Percentiles rank a stretch among this genome's conserved stretches.
Evolutionary conservation across 2,797 vertebrate genomes (phyloP).

Genomic region (Neosilurus mollespiculum): DNA sequence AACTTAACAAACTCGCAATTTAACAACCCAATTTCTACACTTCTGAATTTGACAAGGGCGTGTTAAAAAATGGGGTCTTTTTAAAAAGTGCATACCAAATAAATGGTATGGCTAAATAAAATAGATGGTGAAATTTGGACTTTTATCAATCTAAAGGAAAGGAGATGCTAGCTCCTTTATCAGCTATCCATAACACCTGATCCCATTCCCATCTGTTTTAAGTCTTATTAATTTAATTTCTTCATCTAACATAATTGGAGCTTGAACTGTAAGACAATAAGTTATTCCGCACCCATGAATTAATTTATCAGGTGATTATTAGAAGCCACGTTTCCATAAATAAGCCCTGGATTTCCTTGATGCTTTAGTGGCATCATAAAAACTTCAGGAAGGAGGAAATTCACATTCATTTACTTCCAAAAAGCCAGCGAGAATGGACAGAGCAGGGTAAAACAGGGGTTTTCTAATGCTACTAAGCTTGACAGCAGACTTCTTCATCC

Average conservation of each 20-base stretch:
- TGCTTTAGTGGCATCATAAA: neutral
- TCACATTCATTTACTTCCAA: conserved; percentile 42
- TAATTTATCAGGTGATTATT: neutral
- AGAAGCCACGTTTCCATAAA: neutral
- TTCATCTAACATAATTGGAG: conserved; percentile 39
- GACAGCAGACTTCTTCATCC: conserved; percentile 66
- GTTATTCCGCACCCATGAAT: neutral
- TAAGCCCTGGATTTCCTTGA: conserved; percentile 24
- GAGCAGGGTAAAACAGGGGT: conserved; percentile 36
- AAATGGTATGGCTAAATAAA: neutral
- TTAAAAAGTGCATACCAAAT: neutral
- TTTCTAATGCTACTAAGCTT: conserved; percentile 57
- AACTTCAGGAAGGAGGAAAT: conserved; percentile 33
- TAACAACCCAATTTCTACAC: neutral
- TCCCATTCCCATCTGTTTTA: neutral
- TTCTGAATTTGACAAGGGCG: neutral
- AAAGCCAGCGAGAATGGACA: conserved; percentile 60
- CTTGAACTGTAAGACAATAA: neutral
- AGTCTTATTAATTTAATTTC: conserved; percentile 35
- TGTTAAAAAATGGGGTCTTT: neutral
- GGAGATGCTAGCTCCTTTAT: conserved; percentile 31
- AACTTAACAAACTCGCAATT: neutral
- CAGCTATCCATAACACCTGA: conserved; percentile 34
- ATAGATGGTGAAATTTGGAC: neutral
- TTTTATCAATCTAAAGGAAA: conserved; percentile 29